phyloP scores from a whole-genome alignment of 2,113 vertebrate species.

The Gopherus flavomarginatus region DNA sequence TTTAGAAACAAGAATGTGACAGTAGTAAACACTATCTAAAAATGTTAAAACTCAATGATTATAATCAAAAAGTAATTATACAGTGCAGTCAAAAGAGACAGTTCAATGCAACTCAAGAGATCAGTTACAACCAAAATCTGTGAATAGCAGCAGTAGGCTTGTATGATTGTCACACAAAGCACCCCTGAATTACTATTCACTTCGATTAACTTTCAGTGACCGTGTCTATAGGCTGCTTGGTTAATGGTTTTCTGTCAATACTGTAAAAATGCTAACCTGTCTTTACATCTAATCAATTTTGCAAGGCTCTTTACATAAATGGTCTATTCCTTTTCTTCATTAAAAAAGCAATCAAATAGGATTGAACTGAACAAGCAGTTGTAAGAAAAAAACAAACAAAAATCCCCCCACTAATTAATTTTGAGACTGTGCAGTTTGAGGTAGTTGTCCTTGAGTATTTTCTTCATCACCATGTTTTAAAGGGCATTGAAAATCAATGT shows the following conservation, averaged over 20 bases:
- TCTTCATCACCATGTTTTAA: constrained; percentile 87
- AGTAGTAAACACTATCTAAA: background rate
- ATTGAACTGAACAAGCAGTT: constrained; percentile 65
- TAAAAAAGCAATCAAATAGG: constrained; percentile 70
- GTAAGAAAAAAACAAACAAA: constrained; percentile 46
- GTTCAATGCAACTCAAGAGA: background rate
- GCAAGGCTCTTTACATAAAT: constrained; percentile 75
- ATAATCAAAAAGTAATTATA: constrained; percentile 57
- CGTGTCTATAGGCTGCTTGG: constrained; percentile 68
- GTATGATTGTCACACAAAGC: constrained; percentile 59
- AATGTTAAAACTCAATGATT: constrained; percentile 24
- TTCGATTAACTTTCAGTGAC: constrained; percentile 80
- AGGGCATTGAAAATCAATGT: constrained; percentile 92
- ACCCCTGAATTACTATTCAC: constrained; percentile 48
- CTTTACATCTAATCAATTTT: constrained; percentile 83
- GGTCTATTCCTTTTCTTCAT: constrained; percentile 69
- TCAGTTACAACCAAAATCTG: constrained; percentile 28
- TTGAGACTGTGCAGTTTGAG: constrained; percentile 83
- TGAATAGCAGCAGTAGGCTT: background rate
- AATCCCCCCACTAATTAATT: constrained; percentile 75
- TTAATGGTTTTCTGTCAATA: constrained; percentile 85
- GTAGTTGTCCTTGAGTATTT: constrained; percentile 85
- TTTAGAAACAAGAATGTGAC: constrained; percentile 23
- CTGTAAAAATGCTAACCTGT: constrained; percentile 82
- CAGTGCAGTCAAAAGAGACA: constrained; percentile 3